Evolutionary conservation across 2,113 vertebrate genomes (phyloP).

Genomic region (Trochalopteron elliotii): DNA sequence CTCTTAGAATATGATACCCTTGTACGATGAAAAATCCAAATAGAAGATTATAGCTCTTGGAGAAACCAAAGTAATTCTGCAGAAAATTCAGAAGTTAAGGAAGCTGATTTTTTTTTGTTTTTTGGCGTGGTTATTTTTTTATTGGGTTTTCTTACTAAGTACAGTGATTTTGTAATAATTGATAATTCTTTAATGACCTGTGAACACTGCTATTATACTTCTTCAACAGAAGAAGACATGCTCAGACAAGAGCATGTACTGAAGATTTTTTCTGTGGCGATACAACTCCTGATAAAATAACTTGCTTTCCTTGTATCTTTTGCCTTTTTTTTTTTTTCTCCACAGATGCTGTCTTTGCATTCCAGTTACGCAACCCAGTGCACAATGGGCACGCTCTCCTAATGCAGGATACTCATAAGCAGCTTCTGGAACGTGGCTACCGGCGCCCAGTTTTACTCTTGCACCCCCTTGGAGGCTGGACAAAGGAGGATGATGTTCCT

Average conservation of each 20-base stretch:
- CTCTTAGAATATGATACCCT: background rate
- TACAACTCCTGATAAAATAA: background rate
- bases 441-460: conserved; percentile 90
- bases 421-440: conserved; percentile 90
- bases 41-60: background rate
- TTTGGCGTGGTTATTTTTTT: background rate
- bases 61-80: background rate
- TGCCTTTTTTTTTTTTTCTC: background rate
- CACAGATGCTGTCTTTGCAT: conserved; percentile 95
- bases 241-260: background rate
- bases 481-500: conserved; percentile 97
- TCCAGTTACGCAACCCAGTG: conserved; percentile 96
- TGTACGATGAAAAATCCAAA: background rate
- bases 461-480: conserved; percentile 97
- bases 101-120: background rate
- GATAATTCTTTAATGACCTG: background rate
- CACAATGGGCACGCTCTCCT: conserved; percentile 95
- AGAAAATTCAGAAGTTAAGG: background rate
- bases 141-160: background rate
- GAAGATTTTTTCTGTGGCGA: background rate
- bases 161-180: background rate
- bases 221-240: background rate
- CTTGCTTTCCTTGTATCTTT: background rate
- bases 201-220: background rate
- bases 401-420: conserved; percentile 96